Percentiles rank a stretch among this genome's conserved stretches.
These are phyloP conservation scores for Cyanoliseus patagonus DNA, from an alignment of 2,113 vertebrate species.

Conservation along the genomic window DNA sequence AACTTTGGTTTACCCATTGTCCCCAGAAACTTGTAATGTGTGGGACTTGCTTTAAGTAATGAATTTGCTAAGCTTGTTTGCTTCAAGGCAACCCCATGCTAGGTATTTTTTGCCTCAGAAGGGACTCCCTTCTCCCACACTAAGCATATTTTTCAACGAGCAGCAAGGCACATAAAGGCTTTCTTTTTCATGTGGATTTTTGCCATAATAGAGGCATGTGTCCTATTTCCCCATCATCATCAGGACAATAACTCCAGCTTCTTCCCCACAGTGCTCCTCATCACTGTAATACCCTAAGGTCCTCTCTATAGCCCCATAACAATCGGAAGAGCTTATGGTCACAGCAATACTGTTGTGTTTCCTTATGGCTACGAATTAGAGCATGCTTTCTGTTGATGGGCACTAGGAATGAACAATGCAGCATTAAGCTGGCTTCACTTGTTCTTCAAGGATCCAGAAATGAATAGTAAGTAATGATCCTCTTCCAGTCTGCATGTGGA, in stretches of 20 bases:
- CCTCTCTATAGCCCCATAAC: slow-evolving; percentile 18
- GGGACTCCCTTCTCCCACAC: background rate
- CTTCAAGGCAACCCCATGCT: background rate
- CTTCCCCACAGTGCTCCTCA: slow-evolving; percentile 42
- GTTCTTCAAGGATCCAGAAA: slow-evolving; percentile 54
- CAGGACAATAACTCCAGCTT: slow-evolving; percentile 41
- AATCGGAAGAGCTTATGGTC: background rate
- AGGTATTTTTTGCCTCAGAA: background rate
- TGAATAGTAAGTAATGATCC: slow-evolving; percentile 59
- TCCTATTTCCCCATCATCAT: slow-evolving; percentile 24
- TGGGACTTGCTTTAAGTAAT: background rate
- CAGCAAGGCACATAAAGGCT: background rate
- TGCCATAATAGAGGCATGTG: background rate
- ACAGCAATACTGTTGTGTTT: background rate
- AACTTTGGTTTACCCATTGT: background rate
- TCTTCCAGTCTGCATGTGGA: slow-evolving; percentile 16
- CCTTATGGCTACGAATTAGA: slow-evolving; percentile 40
- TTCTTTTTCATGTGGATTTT: background rate
- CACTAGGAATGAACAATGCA: slow-evolving; percentile 50
- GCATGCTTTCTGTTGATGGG: slow-evolving; percentile 49
- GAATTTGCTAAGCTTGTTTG: background rate
- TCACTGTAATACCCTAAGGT: slow-evolving; percentile 40
- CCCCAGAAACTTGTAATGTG: background rate
- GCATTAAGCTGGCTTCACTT: slow-evolving; percentile 52
- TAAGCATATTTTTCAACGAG: background rate